phyloP scores from a whole-genome alignment of 2,797 vertebrate genomes.

The Rhabdomys pumilio region DNA sequence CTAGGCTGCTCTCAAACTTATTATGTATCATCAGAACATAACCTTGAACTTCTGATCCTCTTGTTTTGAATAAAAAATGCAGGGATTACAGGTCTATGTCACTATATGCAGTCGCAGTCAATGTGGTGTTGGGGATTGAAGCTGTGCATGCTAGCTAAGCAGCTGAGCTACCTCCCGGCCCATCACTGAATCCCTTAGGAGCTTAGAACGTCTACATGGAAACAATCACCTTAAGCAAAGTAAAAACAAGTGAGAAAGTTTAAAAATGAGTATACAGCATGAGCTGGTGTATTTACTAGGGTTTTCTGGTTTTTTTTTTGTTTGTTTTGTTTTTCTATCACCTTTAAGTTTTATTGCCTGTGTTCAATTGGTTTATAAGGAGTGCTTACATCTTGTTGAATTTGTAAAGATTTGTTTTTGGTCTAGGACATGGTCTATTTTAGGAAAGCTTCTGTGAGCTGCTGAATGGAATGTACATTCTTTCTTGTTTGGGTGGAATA shows the following conservation, averaged over 20 bases:
- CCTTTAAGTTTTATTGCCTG: not conserved
- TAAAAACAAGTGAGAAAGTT: slow-evolving; percentile 13
- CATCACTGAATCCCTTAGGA: not conserved
- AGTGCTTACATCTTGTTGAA: too few species aligned
- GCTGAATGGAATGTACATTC: not conserved
- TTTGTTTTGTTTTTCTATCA: not conserved
- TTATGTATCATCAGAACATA: not conserved
- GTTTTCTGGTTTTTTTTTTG: not conserved
- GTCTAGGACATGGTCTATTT: not conserved
- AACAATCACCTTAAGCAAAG: not conserved
- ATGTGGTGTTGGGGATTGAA: not conserved
- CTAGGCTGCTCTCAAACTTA: not conserved
- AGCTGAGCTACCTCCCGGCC: not conserved
- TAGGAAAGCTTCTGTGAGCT: not conserved
- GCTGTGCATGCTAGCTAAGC: not conserved
- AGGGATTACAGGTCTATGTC: not conserved
- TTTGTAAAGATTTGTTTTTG: not conserved
- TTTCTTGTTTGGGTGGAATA: not conserved
- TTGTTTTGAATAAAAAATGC: not conserved
- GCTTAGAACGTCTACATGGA: not conserved
- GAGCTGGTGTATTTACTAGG: too few species aligned
- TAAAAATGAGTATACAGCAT: not conserved
- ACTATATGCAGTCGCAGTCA: too few species aligned
- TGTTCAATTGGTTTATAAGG: not conserved
- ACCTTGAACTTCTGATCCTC: not conserved